These are phyloP conservation scores for Montipora sp. DNA, from an alignment of 64 coral and sea anemone genomes.

Conservation along the genomic window DNA sequence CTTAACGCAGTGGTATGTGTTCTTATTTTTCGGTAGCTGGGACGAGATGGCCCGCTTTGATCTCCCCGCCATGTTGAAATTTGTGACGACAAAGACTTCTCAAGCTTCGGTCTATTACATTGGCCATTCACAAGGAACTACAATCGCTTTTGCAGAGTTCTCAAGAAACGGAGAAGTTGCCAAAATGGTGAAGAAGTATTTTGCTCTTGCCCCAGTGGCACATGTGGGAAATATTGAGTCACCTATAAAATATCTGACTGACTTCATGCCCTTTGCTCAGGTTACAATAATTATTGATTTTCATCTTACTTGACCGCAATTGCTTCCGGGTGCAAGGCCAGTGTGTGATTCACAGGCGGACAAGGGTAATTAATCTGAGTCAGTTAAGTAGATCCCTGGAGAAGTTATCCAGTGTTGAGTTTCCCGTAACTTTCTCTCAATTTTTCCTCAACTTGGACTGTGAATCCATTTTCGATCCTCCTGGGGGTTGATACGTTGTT, in stretches of 20 bases:
- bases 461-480: too few relatives aligned
- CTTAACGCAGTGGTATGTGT: too few relatives aligned
- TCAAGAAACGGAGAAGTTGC: slow-evolving; percentile 63
- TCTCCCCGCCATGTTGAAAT: slow-evolving; percentile 89
- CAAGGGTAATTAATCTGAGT: too few relatives aligned
- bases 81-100: slow-evolving; percentile 62
- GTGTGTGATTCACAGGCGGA: too few relatives aligned
- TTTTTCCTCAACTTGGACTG: too few relatives aligned
- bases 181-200: slow-evolving; percentile 79
- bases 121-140: slow-evolving; percentile 84
- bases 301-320: too few relatives aligned
- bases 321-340: too few relatives aligned
- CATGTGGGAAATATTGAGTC: slow-evolving; percentile 67
- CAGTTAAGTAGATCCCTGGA: too few relatives aligned
- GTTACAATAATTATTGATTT: too few relatives aligned
- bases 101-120: slow-evolving; percentile 70
- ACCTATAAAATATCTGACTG: slow-evolving; percentile 73
- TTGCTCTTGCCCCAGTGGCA: slow-evolving; percentile 73
- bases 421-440: too few relatives aligned
- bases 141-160: slow-evolving; percentile 81
- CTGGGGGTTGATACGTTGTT: too few relatives aligned
- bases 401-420: too few relatives aligned
- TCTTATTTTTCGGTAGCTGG: slow-evolving; percentile 51
- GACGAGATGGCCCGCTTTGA: slow-evolving; percentile 92
- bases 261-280: not conserved